These are phyloP conservation scores for Lichenostomus cassidix DNA, from an alignment of 2,113 vertebrate genomes.

Conservation along the genomic window DNA sequence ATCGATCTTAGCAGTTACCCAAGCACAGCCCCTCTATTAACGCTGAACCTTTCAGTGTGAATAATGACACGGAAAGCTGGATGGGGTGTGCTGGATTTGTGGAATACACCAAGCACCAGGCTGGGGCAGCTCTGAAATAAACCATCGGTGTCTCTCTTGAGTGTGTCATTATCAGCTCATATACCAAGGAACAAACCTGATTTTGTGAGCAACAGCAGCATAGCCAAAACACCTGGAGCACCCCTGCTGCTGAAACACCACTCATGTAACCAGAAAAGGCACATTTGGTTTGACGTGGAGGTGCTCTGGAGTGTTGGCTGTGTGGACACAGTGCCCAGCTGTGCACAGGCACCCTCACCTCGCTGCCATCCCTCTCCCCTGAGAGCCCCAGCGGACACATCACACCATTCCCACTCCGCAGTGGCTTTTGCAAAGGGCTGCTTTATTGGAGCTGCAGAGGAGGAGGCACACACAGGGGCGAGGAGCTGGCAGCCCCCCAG, in stretches of 20 bases:
- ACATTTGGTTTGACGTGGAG: rapidly evolving
- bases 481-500: not conserved
- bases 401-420: rapidly evolving
- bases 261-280: not conserved
- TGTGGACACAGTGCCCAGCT: not conserved
- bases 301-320: not conserved
- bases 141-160: rapidly evolving
- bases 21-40: too few relatives aligned
- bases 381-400: rapidly evolving
- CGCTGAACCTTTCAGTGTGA: not conserved
- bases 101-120: not conserved
- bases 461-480: rapidly evolving
- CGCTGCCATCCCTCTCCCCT: not conserved
- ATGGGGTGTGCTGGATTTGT: not conserved
- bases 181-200: rapidly evolving
- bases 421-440: not conserved
- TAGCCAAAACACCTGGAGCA: not conserved
- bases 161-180: rapidly evolving
- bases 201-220: not conserved
- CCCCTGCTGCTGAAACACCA: not conserved
- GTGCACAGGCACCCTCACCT: not conserved
- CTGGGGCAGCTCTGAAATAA: not conserved
- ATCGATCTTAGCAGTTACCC: not conserved
- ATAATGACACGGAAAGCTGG: rapidly evolving
- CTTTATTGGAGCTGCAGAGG: slow-evolving; percentile 41